Evolutionary conservation across 2,797 vertebrate genomes (phyloP), one percentile per base, ranked within the genome.

Genomic region (Triplophysa yarkandensis): DNA sequence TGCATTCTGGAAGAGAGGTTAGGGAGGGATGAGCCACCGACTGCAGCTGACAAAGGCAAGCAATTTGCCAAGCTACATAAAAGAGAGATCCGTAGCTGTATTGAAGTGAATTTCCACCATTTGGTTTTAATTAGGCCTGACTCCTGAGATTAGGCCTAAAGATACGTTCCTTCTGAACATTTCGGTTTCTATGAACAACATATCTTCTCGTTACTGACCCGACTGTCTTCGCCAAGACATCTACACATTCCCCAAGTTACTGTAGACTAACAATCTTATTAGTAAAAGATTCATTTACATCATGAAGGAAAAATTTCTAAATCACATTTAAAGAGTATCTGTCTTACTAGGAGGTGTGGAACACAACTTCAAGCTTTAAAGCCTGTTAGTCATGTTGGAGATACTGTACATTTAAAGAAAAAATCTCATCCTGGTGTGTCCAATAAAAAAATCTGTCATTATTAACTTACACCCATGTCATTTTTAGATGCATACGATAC

Each of bases 61-160:
- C 75, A 61, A 85, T 72, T 85, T 72, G 91, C 89, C 90, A 91
- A 90, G 86, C 87, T 86, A 87, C 88, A 90, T 90, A 90, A 89
- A 87, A 90, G 81, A 83, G 82, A 91, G 86, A 87, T 89, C 83
- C 79, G 79, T 23, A 78, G 19, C 84, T 85, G 84, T 84, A 88
- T 86, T 88, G 88, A 89, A 90, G 85, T 89, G 82, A 88, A 85
- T 88, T 82, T 88, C 86, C 68, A 85, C 66, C 91, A 92, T 89
- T 92, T 92, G 91, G 88, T 91, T 93, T 88, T 90, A 90, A 92
- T 93, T 92, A 91, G 86, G 85, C 79, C 77, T 67, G 77, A 87
- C 91, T 92, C 87, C 89, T 85, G 87, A 88, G 89, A 90, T 88
- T 88, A 87, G 85, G 84, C 86, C 82, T 83, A 88, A 79, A 90